A percentile compares a stretch with the other conserved stretches of the same genome.
phyloP scores from a whole-genome alignment of 1,140 invertebrate genomes.

The Trichonephila clavipes region DNA sequence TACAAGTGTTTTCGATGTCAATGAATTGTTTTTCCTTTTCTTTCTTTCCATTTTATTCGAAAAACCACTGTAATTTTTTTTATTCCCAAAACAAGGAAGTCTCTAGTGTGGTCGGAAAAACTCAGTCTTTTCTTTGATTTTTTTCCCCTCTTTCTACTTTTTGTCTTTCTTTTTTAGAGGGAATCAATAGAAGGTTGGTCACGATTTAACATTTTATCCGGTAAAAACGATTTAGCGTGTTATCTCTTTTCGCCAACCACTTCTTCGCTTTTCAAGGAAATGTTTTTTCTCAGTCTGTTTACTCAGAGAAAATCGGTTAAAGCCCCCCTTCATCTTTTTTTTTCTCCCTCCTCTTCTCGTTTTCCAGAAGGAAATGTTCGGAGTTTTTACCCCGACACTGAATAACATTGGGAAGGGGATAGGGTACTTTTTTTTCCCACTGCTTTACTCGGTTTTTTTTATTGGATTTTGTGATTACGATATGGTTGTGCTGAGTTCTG shows the following conservation, averaged over 20 bases:
- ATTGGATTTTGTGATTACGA: slow-evolving; percentile 16
- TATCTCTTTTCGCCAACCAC: slow-evolving; percentile 63
- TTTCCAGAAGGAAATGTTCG: slow-evolving; percentile 46
- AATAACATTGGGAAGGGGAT: not conserved
- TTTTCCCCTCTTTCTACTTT: not conserved
- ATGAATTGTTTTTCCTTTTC: not conserved
- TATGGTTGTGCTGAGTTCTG: not conserved
- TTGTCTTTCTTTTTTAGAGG: slow-evolving; percentile 8
- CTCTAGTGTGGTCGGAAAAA: slow-evolving; percentile 19
- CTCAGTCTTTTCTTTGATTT: not conserved
- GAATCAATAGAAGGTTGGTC: slow-evolving; percentile 61
- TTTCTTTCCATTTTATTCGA: not conserved
- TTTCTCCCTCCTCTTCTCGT: slow-evolving; percentile 19
- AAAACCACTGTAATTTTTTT: not conserved
- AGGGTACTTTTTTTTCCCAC: not conserved
- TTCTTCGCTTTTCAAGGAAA: slow-evolving; percentile 41
- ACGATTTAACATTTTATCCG: slow-evolving; percentile 68
- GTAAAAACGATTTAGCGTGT: slow-evolving; percentile 61
- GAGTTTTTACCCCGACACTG: slow-evolving; percentile 16
- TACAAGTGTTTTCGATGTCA: not conserved
- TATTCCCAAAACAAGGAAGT: not conserved
- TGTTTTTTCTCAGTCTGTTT: slow-evolving; percentile 55
- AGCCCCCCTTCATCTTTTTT: slow-evolving; percentile 8
- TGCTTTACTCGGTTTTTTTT: not conserved
- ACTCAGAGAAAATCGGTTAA: slow-evolving; percentile 59